Evolutionary conservation across 1,140 invertebrate species (phyloP), one percentile per base, ranked within the genome.

Genomic region (Zeugodacus cucurbitae): DNA sequence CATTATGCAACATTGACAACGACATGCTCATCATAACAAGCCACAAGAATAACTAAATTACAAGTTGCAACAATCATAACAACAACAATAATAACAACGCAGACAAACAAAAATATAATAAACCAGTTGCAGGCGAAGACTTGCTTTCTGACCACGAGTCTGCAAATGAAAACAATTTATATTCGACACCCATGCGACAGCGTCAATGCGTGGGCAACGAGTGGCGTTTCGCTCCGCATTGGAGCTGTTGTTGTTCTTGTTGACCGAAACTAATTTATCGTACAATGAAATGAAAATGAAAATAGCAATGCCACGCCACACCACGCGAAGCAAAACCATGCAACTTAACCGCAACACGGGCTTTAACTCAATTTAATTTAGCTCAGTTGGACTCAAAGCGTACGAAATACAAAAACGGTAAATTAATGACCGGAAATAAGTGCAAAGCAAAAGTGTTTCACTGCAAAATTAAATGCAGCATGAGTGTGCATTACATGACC

Each of bases 371-470:
- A 82, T 82, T 82, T 48, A 48, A 82, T 41, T n/a, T n/a, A 82
- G n/a, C 26, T 82, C 74, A 29, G 44, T 82, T 48, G 74, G 44
- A 48, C 74, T n/a, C 74, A 82, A 82, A 48, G 44, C 74, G 8
- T 41, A 48, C 44, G 22, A 48, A 22, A 82, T 41, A 82, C 20
- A 67, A 67, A 67, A 82, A 82, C 41, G 74, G 41, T 34, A 82
- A 82, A 82, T 82, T 82, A 82, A 54, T 82, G 74, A 82, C 74
- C 29, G 74, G 74, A 82, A 82, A 54, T 82, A 82, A 82, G 44
- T 44, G 41, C 74, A 48, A 82, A 29, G n/a, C 34, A 82, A 29
- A 82, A 82, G 41, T 82, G 74, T 54, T 82, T 10, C 26, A 26
- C 0, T 48, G 11, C 37, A 48, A 78, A 44, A 48, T 78, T 44